These are phyloP conservation scores for Pipa parva DNA, from an alignment of 2,113 vertebrate species.

Conservation along the genomic window DNA sequence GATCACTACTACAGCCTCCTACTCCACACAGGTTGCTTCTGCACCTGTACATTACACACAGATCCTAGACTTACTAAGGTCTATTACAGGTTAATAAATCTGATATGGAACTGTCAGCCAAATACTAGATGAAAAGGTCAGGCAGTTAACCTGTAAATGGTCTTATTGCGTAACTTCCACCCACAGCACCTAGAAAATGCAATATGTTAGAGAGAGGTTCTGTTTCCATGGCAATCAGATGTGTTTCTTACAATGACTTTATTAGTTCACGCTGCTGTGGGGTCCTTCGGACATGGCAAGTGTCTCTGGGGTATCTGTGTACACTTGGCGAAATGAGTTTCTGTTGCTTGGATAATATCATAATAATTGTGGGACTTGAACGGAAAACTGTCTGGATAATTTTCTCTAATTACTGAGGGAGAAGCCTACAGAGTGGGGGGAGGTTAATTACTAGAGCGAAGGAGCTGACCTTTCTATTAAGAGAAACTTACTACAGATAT, in stretches of 20 bases:
- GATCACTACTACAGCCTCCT: no score
- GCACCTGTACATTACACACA: no score
- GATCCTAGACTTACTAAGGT: neutral
- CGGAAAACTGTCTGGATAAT: neutral
- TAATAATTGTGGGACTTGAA: no score
- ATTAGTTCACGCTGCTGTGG: neutral
- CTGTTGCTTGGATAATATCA: no score
- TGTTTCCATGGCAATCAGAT: constrained; percentile 9
- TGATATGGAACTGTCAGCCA: neutral
- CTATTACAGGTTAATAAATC: neutral
- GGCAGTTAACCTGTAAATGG: neutral
- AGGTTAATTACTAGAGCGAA: neutral
- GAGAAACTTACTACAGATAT: no score
- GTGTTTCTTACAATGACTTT: constrained; percentile 6
- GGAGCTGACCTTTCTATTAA: constrained; percentile 1
- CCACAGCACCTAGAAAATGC: neutral
- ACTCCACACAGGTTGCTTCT: no score
- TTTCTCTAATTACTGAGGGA: constrained; percentile 7
- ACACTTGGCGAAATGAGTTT: neutral
- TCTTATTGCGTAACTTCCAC: neutral
- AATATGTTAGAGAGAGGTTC: constrained; percentile 1
- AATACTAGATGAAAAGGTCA: neutral
- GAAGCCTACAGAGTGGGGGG: neutral
- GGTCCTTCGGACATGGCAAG: neutral
- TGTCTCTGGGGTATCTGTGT: neutral